Evolutionary conservation across 2,113 vertebrate species (phyloP), one percentile per base, ranked within the genome.

Genomic region (Copsychus sechellarum): DNA sequence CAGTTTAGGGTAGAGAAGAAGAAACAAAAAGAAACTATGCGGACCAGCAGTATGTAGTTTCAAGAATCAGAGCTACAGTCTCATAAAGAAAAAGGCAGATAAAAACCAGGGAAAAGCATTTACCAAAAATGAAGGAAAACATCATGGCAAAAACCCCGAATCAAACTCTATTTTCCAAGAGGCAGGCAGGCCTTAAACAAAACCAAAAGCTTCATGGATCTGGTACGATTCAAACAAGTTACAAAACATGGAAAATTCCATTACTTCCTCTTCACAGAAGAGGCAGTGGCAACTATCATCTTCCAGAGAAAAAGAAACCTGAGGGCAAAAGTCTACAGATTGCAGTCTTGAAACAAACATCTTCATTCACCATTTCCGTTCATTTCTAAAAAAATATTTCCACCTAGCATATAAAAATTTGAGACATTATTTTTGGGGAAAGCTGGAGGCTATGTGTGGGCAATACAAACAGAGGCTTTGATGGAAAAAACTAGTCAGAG

Each of bases 361-460:
- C 70, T 81, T 81, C 42, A 73, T 80, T 92, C 50, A 94, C 53
- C 40, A 94, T 45, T 71, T 86, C 76, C 64, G 45, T 74, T 92
- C 28, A 17, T 72, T 86, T 88, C 61, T 58, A 33, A 69, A 90
- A 40, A 45, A 66, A 36, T 28, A 26, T 66, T 91, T 79, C 77
- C 77, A 73, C 77, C 69, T 87, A 70, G 65, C 56, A 81, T 13
- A 19, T 80, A 94, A 93, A 88, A 85, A 36, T 54, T 62, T 71
- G 66, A 92, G 53, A 92, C 43, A 70, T 89, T 89, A 95, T 95
- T 93, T 83, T 93, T 65, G 86, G 62, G 86, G 89, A 87, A 80
- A 80, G 77, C 86, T 56, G 64, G 88, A 86, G 90, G 93, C 62
- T 71, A 73, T 69, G 45, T 56, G 71, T 70, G 51, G 71, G 90